These are phyloP conservation scores for Naja naja DNA, from an alignment of 2,113 vertebrate genomes.

Conservation along the genomic window DNA sequence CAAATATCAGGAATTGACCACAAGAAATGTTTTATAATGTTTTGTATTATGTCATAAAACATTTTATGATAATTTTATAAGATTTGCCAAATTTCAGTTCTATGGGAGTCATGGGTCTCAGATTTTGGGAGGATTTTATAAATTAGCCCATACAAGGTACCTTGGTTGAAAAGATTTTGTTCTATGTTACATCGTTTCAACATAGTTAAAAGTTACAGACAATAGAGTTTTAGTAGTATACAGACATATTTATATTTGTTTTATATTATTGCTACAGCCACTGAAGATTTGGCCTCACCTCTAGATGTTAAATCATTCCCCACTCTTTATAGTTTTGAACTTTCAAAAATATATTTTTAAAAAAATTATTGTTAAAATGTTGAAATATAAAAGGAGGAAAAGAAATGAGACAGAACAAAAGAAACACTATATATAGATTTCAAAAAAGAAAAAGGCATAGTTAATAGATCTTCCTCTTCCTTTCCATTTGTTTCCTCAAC, in stretches of 20 bases:
- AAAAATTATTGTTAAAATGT: neutral
- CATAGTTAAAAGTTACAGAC: neutral
- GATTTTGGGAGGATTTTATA: neutral
- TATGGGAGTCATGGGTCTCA: neutral
- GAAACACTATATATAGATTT: neutral
- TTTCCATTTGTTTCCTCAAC: neutral
- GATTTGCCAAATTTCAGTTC: neutral
- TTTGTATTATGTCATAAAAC: neutral
- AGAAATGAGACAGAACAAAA: neutral
- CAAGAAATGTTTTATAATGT: neutral
- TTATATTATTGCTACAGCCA: neutral
- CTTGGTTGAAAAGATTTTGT: neutral
- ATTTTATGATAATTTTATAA: neutral
- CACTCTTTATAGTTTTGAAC: neutral
- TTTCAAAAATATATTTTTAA: neutral
- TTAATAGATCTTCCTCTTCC: neutral
- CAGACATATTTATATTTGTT: neutral
- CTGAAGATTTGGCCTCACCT: neutral
- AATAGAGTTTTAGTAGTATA: neutral
- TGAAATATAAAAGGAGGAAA: neutral
- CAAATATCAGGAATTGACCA: neutral
- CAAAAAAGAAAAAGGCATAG: neutral
- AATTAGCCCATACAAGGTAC: neutral
- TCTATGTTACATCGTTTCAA: neutral
- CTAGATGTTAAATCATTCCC: neutral